Evolutionary conservation across 2,888 invertebrate genomes (phyloP).

Genomic region (Gnatocerus cornutus): DNA sequence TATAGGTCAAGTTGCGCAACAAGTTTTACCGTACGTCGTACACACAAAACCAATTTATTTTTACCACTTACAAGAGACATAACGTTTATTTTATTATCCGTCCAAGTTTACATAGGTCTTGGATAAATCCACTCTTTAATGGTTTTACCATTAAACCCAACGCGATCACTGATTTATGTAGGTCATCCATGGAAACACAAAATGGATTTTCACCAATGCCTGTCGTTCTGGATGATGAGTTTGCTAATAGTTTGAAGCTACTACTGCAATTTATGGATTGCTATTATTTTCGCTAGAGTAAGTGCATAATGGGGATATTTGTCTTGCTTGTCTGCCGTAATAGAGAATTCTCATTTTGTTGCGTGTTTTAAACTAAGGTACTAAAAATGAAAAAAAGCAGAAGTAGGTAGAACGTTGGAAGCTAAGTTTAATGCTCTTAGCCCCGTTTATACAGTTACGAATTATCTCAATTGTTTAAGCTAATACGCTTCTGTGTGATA

Average conservation of each 20-base stretch:
- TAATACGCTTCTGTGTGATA: no score
- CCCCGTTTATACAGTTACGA: no score
- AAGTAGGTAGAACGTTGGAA: no score
- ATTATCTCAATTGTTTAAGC: no score
- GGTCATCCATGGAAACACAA: constrained; percentile 2
- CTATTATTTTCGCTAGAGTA: constrained; percentile 7
- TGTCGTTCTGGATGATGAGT: constrained; percentile 1
- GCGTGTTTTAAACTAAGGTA: background rate
- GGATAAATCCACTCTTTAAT: background rate
- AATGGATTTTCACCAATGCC: constrained; percentile 5
- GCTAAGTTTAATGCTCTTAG: no score
- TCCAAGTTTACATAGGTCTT: constrained; percentile 3
- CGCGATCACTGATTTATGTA: constrained; percentile 11
- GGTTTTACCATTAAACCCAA: constrained; percentile 6
- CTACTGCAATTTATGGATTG: constrained; percentile 9
- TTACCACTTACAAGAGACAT: background rate
- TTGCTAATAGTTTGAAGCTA: constrained; percentile 4
- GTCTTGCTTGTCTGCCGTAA: background rate
- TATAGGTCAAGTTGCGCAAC: background rate
- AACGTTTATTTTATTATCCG: background rate
- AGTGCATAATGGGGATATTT: constrained; percentile 11
- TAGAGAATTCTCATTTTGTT: background rate
- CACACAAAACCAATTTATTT: constrained; percentile 9
- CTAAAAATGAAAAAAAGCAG: background rate
- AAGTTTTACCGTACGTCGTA: constrained; percentile 5